These are phyloP conservation scores for Stigmatopora argus DNA, from an alignment of 2,113 vertebrate genomes.

Conservation along the genomic window DNA sequence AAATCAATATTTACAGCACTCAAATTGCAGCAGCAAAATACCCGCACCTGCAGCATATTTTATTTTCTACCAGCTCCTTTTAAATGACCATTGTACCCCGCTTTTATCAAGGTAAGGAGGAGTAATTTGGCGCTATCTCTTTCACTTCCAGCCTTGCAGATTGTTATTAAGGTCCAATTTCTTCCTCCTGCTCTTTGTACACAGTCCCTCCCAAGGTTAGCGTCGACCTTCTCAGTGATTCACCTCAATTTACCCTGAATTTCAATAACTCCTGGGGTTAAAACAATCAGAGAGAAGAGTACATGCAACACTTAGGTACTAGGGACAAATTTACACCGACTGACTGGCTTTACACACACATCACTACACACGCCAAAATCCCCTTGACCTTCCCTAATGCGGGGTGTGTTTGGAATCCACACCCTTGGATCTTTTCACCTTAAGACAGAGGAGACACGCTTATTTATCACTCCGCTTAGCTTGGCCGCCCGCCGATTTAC, in stretches of 20 bases:
- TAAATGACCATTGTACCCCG: constrained; percentile 33
- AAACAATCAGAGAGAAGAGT: constrained; percentile 15
- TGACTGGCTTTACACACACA: neutral
- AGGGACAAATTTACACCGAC: neutral
- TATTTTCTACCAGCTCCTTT: constrained; percentile 30
- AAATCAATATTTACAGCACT: neutral
- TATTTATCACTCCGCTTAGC: constrained; percentile 35
- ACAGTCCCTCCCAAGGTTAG: constrained; percentile 26
- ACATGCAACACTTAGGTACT: constrained; percentile 8
- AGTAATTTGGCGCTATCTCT: constrained; percentile 38
- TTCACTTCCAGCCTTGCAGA: constrained; percentile 26
- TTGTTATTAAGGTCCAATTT: constrained; percentile 35
- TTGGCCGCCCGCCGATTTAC: constrained; percentile 1
- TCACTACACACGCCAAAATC: neutral
- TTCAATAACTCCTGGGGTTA: constrained; percentile 19
- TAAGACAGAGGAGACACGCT: constrained; percentile 44
- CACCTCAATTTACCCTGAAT: constrained; percentile 21
- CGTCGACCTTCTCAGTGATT: constrained; percentile 10
- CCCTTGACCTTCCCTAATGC: constrained; percentile 23
- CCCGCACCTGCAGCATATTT: constrained; percentile 10
- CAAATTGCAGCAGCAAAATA: constrained; percentile 9
- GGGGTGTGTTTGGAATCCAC: constrained; percentile 12
- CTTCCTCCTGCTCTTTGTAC: neutral
- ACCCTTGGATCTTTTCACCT: constrained; percentile 35
- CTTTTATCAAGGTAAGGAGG: constrained; percentile 38